Evolutionary conservation across 2,888 invertebrate species (phyloP).

Genomic region (Drosophila buzzatii): DNA sequence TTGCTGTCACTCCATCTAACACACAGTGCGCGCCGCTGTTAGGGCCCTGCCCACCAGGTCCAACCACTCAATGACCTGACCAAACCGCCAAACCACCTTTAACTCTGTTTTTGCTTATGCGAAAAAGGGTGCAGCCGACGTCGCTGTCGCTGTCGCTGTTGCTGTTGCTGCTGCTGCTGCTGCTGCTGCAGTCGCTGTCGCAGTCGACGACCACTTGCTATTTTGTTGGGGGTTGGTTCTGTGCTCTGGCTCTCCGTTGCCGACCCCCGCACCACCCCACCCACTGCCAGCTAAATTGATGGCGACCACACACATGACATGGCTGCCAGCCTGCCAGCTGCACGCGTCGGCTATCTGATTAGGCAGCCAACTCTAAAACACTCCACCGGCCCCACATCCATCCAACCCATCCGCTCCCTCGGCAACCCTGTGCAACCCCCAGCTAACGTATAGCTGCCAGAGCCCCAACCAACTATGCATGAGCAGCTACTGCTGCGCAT

Average conservation of each 20-base stretch:
- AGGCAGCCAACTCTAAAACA: slow-evolving; percentile 21
- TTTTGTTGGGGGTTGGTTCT: slow-evolving; percentile 21
- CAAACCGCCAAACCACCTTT: slow-evolving; percentile 36
- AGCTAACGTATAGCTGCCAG: not conserved
- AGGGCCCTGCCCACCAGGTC: slow-evolving; percentile 66
- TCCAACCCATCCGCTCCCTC: not conserved
- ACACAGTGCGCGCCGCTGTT: slow-evolving; percentile 27
- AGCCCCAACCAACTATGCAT: slow-evolving; percentile 3
- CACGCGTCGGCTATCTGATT: slow-evolving; percentile 38
- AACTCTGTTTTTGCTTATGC: slow-evolving; percentile 38
- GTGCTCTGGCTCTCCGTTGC: slow-evolving; percentile 18
- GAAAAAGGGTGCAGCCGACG: slow-evolving; percentile 69
- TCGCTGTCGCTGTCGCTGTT: slow-evolving; percentile 35
- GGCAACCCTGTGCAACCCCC: slow-evolving; percentile 1
- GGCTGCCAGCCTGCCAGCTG: slow-evolving; percentile 18
- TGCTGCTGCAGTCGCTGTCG: slow-evolving; percentile 30
- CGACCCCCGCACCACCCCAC: not conserved
- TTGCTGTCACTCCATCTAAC: slow-evolving; percentile 62
- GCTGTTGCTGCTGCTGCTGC: slow-evolving; percentile 31
- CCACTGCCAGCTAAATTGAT: slow-evolving; percentile 59
- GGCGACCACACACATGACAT: slow-evolving; percentile 65
- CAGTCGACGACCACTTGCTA: slow-evolving; percentile 47
- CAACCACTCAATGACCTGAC: slow-evolving; percentile 79
- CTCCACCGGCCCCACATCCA: not conserved
- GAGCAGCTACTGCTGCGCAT: slow-evolving; percentile 58